Evolutionary conservation across 2,113 vertebrate species (phyloP).

Genomic region (Ranitomeya variabilis): DNA sequence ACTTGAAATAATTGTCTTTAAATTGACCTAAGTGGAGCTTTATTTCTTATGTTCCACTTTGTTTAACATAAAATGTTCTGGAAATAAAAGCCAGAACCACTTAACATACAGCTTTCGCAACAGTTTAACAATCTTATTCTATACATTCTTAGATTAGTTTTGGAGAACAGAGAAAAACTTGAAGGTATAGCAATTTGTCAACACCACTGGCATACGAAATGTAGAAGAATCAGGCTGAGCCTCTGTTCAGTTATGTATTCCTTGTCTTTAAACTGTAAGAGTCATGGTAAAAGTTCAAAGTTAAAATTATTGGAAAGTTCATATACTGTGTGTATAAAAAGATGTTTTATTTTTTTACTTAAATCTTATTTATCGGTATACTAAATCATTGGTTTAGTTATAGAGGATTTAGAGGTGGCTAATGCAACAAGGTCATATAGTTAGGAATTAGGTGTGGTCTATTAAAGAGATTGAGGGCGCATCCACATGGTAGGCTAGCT

Average conservation of each 20-base stretch:
- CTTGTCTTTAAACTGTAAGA: neutral
- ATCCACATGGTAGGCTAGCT: too few species aligned
- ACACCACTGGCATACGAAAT: neutral
- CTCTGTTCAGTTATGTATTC: neutral
- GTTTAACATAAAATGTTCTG: conserved; percentile 40
- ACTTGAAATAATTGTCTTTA: conserved; percentile 49
- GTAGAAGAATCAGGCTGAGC: neutral
- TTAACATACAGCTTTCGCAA: conserved; percentile 25
- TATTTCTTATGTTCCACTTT: conserved; percentile 43
- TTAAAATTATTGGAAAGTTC: neutral
- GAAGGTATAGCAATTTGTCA: conserved; percentile 19
- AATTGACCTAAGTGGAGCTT: conserved; percentile 50
- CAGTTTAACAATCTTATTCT: conserved; percentile 32
- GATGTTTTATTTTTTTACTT: neutral
- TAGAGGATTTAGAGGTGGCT: too few species aligned
- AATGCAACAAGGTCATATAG: too few species aligned
- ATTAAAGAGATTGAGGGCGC: too few species aligned
- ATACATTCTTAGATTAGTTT: conserved; percentile 37
- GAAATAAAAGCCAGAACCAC: conserved; percentile 39
- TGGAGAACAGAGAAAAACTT: conserved; percentile 1
- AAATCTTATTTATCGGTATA: too few species aligned
- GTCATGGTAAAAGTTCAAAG: neutral
- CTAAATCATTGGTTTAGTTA: too few species aligned
- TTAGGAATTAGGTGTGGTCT: too few species aligned
- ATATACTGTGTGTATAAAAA: neutral